Conservation (phyloP, 2,888 invertebrate species). For the Calliopum simillimum region DNA sequence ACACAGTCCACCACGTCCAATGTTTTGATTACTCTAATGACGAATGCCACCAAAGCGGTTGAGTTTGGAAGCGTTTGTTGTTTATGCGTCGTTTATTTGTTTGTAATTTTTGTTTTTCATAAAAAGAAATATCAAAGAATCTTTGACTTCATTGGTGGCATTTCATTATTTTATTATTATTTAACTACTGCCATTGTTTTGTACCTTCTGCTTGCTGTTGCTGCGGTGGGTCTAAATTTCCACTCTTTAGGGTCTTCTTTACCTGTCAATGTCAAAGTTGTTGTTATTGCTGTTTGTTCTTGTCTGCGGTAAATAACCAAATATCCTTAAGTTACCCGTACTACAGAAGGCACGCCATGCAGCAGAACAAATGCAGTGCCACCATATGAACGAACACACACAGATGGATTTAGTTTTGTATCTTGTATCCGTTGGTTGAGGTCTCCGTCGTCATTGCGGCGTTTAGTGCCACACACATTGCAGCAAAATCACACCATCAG, state of each 20-base stretch:
- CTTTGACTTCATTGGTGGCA: slow-evolving; percentile 41
- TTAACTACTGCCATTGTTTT: slow-evolving; percentile 22
- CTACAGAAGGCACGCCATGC: neutral
- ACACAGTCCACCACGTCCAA: neutral
- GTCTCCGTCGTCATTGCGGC: slow-evolving; percentile 14
- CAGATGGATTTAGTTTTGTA: slow-evolving; percentile 36
- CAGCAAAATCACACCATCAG: slow-evolving; percentile 22
- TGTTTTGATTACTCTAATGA: slow-evolving; percentile 33
- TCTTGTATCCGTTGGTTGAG: slow-evolving; percentile 27
- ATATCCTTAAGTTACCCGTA: slow-evolving; percentile 3
- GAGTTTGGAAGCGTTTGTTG: slow-evolving; percentile 14
- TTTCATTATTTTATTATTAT: slow-evolving; percentile 24
- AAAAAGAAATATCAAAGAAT: slow-evolving; percentile 44
- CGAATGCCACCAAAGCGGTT: slow-evolving; percentile 32
- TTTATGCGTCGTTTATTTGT: slow-evolving; percentile 26
- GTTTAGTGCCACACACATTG: slow-evolving; percentile 33
- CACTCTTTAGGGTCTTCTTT: slow-evolving; percentile 43
- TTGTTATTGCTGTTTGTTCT: slow-evolving; percentile 11
- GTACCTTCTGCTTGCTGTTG: slow-evolving; percentile 1
- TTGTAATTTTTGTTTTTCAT: slow-evolving; percentile 38
- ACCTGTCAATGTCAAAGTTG: slow-evolving; percentile 33
- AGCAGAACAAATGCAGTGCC: slow-evolving; percentile 6
- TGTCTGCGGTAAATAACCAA: slow-evolving; percentile 26
- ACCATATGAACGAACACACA: slow-evolving; percentile 22
- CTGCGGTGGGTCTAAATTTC: slow-evolving; percentile 21